These are phyloP conservation scores for Drusus annulatus DNA, from an alignment of 1,140 invertebrate species.

Conservation along the genomic window DNA sequence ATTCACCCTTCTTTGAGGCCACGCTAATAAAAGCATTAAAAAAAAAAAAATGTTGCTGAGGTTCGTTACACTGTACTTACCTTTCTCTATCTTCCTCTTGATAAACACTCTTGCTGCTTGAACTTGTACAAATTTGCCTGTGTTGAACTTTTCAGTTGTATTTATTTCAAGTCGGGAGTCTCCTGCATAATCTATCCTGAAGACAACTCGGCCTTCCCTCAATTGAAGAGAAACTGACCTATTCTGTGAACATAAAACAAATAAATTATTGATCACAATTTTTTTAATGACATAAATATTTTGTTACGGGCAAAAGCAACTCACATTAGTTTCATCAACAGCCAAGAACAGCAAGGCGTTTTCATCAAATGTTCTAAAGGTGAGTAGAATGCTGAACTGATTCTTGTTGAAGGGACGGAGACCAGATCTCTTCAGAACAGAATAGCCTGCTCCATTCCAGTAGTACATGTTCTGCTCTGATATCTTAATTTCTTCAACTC, in stretches of 20 bases:
- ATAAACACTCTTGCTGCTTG: conserved; percentile 76
- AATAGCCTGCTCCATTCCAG: conserved; percentile 87
- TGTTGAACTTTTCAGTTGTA: conserved; percentile 84
- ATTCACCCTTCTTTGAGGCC: too few species aligned
- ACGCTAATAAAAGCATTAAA: too few species aligned
- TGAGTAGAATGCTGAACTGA: conserved; percentile 84
- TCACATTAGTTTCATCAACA: conserved; percentile 78
- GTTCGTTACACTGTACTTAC: conserved; percentile 61
- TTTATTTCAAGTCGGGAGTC: conserved; percentile 77
- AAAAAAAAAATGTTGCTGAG: too few species aligned
- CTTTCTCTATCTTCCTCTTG: conserved; percentile 73
- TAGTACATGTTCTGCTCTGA: conserved; percentile 66
- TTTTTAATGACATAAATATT: neutral
- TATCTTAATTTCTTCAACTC: conserved; percentile 65
- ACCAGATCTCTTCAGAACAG: conserved; percentile 76
- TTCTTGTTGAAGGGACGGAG: conserved; percentile 79
- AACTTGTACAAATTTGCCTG: conserved; percentile 84
- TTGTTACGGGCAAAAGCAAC: conserved; percentile 42
- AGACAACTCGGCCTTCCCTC: conserved; percentile 82
- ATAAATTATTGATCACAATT: neutral
- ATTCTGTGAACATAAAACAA: conserved; percentile 70
- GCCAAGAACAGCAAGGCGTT: conserved; percentile 90
- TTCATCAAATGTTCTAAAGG: conserved; percentile 90
- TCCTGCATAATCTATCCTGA: conserved; percentile 80
- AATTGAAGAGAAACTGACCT: conserved; percentile 85